These are phyloP conservation scores for Crocodylus rhombifer DNA, from an alignment of 2,797 vertebrate genomes.

Conservation along the genomic window DNA sequence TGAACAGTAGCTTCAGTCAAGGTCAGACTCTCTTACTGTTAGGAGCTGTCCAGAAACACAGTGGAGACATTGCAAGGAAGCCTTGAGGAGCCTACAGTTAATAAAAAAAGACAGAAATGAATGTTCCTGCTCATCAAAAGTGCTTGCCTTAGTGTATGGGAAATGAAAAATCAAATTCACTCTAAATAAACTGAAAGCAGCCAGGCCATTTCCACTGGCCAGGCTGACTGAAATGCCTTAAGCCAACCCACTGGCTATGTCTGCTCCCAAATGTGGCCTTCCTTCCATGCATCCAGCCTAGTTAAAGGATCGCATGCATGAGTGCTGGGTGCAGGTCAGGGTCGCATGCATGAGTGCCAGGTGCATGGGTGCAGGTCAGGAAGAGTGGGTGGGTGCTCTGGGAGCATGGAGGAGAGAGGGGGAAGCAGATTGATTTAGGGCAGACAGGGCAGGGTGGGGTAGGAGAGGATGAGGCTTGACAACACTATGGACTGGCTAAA, in stretches of 20 bases:
- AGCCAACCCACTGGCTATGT: background rate
- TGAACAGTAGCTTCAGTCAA: background rate
- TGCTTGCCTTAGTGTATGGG: background rate
- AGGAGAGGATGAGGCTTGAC: background rate
- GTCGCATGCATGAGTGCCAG: no score
- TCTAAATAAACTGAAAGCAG: background rate
- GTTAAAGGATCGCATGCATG: no score
- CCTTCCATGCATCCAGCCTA: background rate
- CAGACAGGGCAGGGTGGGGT: background rate
- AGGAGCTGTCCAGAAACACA: background rate
- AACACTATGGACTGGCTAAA: no score
- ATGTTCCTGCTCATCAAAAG: background rate
- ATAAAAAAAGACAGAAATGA: background rate
- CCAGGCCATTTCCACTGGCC: background rate
- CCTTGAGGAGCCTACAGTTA: background rate
- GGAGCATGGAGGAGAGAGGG: background rate
- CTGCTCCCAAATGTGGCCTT: no score
- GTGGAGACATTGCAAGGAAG: background rate
- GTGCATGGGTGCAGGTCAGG: background rate
- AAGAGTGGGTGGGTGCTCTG: background rate
- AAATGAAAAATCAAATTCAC: background rate
- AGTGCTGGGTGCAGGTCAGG: no score
- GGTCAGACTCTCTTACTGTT: background rate
- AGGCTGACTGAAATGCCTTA: background rate
- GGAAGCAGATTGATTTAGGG: background rate